Base-by-base conservation (phyloP, 2,113 vertebrate species). In the Gila orcuttii region DNA sequence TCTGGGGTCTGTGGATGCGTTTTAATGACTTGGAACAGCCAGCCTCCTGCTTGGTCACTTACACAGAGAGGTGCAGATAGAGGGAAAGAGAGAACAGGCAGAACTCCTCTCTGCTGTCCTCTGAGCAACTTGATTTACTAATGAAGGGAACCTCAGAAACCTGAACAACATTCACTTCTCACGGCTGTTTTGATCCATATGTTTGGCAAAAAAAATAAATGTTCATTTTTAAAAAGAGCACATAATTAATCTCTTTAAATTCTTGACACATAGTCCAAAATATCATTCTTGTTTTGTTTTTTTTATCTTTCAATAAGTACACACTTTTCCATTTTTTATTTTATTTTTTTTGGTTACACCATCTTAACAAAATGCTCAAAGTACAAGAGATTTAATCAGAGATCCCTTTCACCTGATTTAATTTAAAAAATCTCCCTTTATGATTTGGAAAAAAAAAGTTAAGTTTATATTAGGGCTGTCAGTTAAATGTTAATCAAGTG, bases 1-100 rank as follows among this genome's bases (percentile, higher is more conserved):
- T 86, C 57, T 78, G 15, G 25, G 47, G 68, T 82, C 77, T 64
- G 55, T 74, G 52, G 85, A 83, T 78, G 78, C 68, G 55, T 85
- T 85, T 84, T 76, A 79, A 84, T 79, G 57, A 80, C 45, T 47
- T 69, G 66, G 28, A 69, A 76, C 73, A 28, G 33, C 2, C 60
- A 74, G 50, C 36, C 78, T 57, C 33, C 66, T 45, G 76, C 33
- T 79, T 60, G 77, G 75, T 71, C 76, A 79, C 84, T 85, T 78
- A 85, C 42, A 79, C 11, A 52, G 64, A 60, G 64, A 50, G 47
- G 60, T 50, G 47, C 17, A 42, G 47, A 80, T 25, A 71, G 21
- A 86, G 76, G 17, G 17, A 45, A 17, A 60, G 74, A 78, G 83
- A 47, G 83, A 64, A 77, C 11, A 77, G 75, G 69, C 59, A 79